phyloP scores from a whole-genome alignment of 92 coral and sea anemone species.

The Epizoanthus illoricatus region DNA sequence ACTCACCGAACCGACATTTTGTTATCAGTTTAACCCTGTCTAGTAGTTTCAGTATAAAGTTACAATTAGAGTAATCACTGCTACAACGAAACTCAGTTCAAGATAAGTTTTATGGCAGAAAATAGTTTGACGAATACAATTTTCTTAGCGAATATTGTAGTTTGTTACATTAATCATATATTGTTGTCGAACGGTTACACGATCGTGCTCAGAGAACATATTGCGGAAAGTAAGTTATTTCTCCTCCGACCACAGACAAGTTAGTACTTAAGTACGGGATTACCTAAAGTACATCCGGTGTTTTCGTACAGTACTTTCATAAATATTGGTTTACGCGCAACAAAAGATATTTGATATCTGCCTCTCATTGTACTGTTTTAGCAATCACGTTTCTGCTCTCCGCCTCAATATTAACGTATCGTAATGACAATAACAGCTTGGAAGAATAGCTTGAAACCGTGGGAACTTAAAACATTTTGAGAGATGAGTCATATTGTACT shows the following conservation, averaged over 20 bases:
- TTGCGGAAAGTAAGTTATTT: conserved; percentile 27
- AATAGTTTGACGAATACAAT: not conserved
- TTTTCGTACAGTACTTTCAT: conserved; percentile 41
- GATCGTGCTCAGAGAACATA: conserved; percentile 22
- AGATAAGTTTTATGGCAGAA: not conserved
- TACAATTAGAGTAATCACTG: conserved; percentile 46
- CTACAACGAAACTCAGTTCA: too few relatives aligned
- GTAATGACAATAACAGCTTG: not conserved
- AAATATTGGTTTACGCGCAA: conserved; percentile 36
- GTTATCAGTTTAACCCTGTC: conserved; percentile 74
- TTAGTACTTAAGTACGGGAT: conserved; percentile 37
- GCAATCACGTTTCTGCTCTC: conserved; percentile 32
- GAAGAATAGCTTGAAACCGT: not conserved
- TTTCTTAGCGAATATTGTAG: not conserved
- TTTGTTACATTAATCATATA: too few relatives aligned
- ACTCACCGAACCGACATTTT: conserved; percentile 39
- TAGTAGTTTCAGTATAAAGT: conserved; percentile 73
- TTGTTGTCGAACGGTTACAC: not conserved
- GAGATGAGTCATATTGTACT: not conserved
- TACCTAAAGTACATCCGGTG: conserved; percentile 41
- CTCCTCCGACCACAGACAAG: conserved; percentile 30
- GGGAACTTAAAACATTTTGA: conserved; percentile 11
- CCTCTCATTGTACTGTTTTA: conserved; percentile 11
- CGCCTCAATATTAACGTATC: not conserved
- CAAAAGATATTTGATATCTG: conserved; percentile 16